phyloP scores from a whole-genome alignment of 1,140 invertebrate species.

The Odontomachus brunneus region DNA sequence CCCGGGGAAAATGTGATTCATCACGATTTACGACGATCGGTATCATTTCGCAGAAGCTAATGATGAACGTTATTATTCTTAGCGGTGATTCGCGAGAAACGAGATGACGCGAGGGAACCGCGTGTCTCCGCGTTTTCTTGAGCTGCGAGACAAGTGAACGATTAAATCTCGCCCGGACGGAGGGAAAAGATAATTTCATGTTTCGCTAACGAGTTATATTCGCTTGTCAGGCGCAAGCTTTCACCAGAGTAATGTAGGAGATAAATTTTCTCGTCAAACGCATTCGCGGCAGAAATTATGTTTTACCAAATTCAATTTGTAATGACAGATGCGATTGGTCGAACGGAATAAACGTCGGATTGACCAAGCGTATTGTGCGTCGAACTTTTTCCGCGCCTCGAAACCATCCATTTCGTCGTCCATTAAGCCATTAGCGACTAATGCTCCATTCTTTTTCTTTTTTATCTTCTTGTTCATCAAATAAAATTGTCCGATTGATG shows the following conservation, averaged over 20 bases:
- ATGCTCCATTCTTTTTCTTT: no score
- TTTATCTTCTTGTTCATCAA: no score
- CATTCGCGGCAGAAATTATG: neutral
- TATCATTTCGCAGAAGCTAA: conserved; percentile 7
- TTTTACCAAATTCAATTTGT: neutral
- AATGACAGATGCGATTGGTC: neutral
- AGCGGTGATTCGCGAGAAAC: conserved; percentile 11
- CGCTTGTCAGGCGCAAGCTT: neutral
- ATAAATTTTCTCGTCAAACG: conserved; percentile 5
- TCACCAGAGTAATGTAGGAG: neutral
- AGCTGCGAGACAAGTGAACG: conserved; percentile 9
- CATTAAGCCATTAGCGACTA: no score
- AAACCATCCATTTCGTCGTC: neutral
- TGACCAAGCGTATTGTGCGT: neutral
- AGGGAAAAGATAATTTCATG: neutral
- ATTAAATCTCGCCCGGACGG: neutral
- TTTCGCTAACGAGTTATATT: neutral
- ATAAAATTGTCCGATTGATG: no score
- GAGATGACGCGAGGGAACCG: neutral
- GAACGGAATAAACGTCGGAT: neutral
- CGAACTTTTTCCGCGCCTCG: neutral
- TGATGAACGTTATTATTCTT: conserved; percentile 37
- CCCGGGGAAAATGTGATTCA: conserved; percentile 27
- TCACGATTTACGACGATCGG: conserved; percentile 36
- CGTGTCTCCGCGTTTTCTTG: neutral